Percentiles rank a stretch among this genome's conserved stretches.
These are phyloP conservation scores for Pyrgilauda ruficollis DNA, from an alignment of 2,113 vertebrate genomes.

Conservation along the genomic window DNA sequence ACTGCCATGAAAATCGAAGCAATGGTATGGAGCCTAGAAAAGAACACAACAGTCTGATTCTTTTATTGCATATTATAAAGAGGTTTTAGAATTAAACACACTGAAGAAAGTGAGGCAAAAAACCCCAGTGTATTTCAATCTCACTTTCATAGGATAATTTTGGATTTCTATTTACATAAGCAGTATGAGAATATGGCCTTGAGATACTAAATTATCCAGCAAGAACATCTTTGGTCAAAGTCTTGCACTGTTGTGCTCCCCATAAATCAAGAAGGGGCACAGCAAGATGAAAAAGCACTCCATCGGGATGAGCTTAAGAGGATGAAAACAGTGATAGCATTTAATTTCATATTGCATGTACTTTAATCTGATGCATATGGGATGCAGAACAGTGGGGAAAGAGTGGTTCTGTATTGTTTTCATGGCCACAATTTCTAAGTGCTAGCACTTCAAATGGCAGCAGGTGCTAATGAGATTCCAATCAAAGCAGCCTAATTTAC, in stretches of 20 bases:
- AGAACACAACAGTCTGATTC: neutral
- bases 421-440: neutral
- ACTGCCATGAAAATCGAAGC: neutral
- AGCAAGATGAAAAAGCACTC: neutral
- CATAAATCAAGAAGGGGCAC: neutral
- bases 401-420: neutral
- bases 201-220: neutral
- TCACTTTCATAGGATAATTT: neutral
- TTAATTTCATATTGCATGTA: neutral
- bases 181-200: neutral
- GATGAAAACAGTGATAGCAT: neutral
- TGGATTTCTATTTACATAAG: neutral
- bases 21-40: neutral
- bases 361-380: neutral
- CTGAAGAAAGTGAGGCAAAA: neutral
- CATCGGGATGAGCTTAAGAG: neutral
- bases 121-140: neutral
- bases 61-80: neutral
- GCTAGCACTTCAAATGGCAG: neutral
- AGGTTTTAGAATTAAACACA: neutral
- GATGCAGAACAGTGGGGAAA: neutral
- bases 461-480: neutral
- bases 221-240: neutral
- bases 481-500: neutral
- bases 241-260: accelerated